Base-by-base conservation (phyloP, 2,888 invertebrate species). In the Archips xylosteana region DNA sequence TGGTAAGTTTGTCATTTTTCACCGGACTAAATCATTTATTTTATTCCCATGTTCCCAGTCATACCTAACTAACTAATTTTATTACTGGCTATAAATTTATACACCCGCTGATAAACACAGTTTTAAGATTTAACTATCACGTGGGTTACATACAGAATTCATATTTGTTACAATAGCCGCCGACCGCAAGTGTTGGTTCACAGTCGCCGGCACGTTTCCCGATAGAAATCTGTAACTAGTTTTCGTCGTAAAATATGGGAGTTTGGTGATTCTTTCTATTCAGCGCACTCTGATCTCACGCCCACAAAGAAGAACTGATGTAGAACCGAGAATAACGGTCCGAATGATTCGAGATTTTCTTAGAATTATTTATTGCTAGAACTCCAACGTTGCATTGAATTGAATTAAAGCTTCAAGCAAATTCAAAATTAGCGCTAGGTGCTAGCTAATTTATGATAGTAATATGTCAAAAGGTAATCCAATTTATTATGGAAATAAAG, bases 161-260 rank as follows among this genome's bases (percentile, higher is more conserved):
- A 62, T 15, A 47, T 63, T 15, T 62, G 47, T 65, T 10, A 51
- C 51, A 65, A 64, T 32, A 34, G 13, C 49, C 51, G 51, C 51
- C n/a, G 10, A 65, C 36, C 36, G 49, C 65, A 34, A 63, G 32
- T 36, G 51, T 65, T n/a, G 36, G 51, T 15, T 34, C 34, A 36
- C 23, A 36, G 54, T 57, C 32, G 39, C 66, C n/a, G 12, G 57
- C 54, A 65, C 65, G 65, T 34, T 67, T 23, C 12, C 57, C 66
- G 66, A 67, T 67, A 67, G 66, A 39, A 67, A 67, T 67, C 66
- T 67, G 34, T 57, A 67, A 54, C 54, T 57, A 67, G 66, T 57
- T 57, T 57, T 36, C 42, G 39, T 13, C 67, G 49, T 83, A 79
- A 83, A 76, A 82, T 82, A 83, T 82, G 39, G 78, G 78, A 78